Evolutionary conservation across 1,140 invertebrate genomes (phyloP).

Genomic region (Bombus confusus): DNA sequence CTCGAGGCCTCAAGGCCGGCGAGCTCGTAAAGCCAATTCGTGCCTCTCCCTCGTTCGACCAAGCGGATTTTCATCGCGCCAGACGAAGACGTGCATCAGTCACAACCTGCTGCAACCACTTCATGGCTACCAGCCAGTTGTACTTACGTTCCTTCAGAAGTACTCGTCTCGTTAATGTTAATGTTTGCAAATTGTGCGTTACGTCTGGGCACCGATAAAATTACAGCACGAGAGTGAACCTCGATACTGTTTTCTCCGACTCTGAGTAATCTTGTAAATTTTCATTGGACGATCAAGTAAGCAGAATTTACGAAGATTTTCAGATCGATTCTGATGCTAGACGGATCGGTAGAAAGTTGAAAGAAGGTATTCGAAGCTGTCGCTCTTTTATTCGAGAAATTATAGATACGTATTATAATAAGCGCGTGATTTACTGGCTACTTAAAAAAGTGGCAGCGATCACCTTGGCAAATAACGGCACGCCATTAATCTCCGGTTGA

Average conservation of each 20-base stretch:
- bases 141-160: background rate
- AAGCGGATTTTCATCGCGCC: constrained; percentile 59
- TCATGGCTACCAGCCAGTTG: background rate
- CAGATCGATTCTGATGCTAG: background rate
- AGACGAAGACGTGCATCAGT: constrained; percentile 48
- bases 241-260: background rate
- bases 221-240: constrained; percentile 5
- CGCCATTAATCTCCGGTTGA: constrained; percentile 24
- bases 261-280: background rate
- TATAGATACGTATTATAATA: background rate
- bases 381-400: background rate
- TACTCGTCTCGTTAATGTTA: constrained; percentile 44
- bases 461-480: constrained; percentile 39
- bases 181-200: constrained; percentile 49
- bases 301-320: background rate
- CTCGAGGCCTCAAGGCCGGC: constrained; percentile 69
- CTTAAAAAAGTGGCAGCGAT: constrained; percentile 22
- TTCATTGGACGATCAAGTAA: background rate
- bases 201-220: background rate
- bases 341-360: background rate
- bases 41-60: constrained; percentile 61
- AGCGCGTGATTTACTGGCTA: background rate
- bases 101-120: constrained; percentile 30
- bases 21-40: constrained; percentile 68
- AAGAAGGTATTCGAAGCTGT: background rate